Evolutionary conservation across 1,140 invertebrate species (phyloP), one percentile per base, ranked within the genome.

Genomic region (Drosophila tropicalis): DNA sequence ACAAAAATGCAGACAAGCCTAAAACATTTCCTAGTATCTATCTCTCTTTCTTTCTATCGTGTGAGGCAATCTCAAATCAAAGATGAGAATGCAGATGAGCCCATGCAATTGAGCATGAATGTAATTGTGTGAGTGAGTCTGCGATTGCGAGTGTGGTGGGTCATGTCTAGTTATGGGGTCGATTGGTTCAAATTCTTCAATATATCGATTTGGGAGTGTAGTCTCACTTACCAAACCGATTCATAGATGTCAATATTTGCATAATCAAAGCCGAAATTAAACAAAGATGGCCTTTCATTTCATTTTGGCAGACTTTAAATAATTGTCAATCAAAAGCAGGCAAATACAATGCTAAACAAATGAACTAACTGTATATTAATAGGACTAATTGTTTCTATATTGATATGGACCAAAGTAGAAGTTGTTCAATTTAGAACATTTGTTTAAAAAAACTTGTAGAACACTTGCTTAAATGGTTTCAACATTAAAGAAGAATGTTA

Each of bases 1-100:
- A 51, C 44, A 51, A 83, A 79, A 76, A 75, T 80, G 69, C 70
- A 70, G 82, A 79, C 79, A 82, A 79, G 76, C 82, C 74, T 58
- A 66, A 68, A 78, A 74, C 81, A 76, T 40, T 75, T 79, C 70
- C 64, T 63, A 36, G 64, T 71, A 62, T 69, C 60, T 40, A 15
- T 34, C 13, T 34, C n/a, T 12, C 65, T 73, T 44, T 67, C 70
- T 72, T 54, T 34, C 29, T 36, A 73, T 73, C 67, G 74, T 65
- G 47, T 76, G 74, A 76, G 76, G 74, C 74, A 76, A 76, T 76
- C 73, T 76, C 51, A 60, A 51, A 73, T 79, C 56, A 40, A 34
- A 72, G 63, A 80, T 85, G 77, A 61, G 76, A 74, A 86, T 57
- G 55, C 25, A 32, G 12, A 57, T 57, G 55, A 57, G 55, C n/a